These are phyloP conservation scores for Papilio gigon DNA, from an alignment of 2,888 invertebrate genomes.

Conservation along the genomic window DNA sequence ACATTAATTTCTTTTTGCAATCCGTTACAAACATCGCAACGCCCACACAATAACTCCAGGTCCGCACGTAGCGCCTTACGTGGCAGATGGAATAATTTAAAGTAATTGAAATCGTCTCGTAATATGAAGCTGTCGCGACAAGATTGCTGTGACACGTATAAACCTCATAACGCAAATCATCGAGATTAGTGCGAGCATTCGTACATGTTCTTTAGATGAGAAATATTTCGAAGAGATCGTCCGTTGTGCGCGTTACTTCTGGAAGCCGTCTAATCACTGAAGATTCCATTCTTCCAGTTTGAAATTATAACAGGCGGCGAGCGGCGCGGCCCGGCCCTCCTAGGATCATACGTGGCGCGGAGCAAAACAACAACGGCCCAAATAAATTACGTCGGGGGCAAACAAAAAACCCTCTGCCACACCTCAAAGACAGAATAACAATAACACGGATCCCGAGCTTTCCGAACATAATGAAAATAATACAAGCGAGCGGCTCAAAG, in stretches of 20 bases:
- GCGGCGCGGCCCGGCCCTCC: too few relatives aligned
- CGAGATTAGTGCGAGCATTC: not conserved
- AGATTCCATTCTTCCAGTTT: slow-evolving; percentile 54
- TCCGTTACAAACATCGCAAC: not conserved
- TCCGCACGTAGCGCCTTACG: not conserved
- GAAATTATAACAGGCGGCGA: slow-evolving; percentile 57
- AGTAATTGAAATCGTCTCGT: slow-evolving; percentile 26
- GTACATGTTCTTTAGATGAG: too few relatives aligned
- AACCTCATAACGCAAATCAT: not conserved
- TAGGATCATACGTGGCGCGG: slow-evolving; percentile 61
- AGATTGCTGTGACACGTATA: not conserved
- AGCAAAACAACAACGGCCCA: slow-evolving; percentile 62
- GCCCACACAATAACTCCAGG: not conserved
- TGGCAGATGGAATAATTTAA: slow-evolving; percentile 30
- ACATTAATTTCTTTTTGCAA: not conserved
- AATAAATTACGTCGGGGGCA: slow-evolving; percentile 65
- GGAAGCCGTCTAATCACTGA: slow-evolving; percentile 45
- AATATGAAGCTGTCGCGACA: slow-evolving; percentile 30
- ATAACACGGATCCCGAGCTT: slow-evolving; percentile 64
- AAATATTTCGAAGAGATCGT: not conserved
- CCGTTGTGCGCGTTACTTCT: not conserved
- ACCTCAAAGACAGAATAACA: slow-evolving; percentile 74
- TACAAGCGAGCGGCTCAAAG: slow-evolving; percentile 54
- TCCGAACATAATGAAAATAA: slow-evolving; percentile 62
- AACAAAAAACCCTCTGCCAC: slow-evolving; percentile 65